Base-by-base conservation (phyloP, 2,888 invertebrate species). In the Lasioglossum lativentre region DNA sequence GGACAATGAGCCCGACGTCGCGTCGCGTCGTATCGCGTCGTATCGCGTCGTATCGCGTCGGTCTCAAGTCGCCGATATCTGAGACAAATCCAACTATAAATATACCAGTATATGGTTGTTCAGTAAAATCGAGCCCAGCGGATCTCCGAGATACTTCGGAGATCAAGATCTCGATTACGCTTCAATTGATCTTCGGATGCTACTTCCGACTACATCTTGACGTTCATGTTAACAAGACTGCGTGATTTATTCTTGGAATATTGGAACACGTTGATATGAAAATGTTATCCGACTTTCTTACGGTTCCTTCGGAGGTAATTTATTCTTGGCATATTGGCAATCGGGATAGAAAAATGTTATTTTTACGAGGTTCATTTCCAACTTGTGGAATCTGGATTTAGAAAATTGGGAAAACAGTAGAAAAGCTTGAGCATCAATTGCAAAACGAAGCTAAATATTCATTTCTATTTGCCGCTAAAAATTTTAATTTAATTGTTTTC, bases 71-170 rank as follows among this genome's bases (percentile, higher is more conserved):
- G 77, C 71, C 85, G 85, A 85, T 85, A 84, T 66, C 85, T 42
- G 42, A 77, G 59, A 70, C 42, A 74, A 84, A 85, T 85, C 85
- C 85, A 68, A 83, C 73, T 77, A 84, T 85, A 85, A 85, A 85
- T 84, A 85, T 27, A 40, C 42, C 74, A 84, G 42, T 38, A 42
- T 85, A 85, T 45, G 77, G 66, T 38, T 59, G 34, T 47, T 71
- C 83, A 16, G 52, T 45, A 40, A 52, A 85, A 76, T 75, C 83
- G 83, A 75, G 30, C 38, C 34, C 52, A 34, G 34, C 27, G 42
- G 74, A n/a, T 76, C 42, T 47, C 27, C 30, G 8, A 4, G 38
- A 72, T 63, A 73, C 85, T 71, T 80, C 45, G 2, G 77, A 74
- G 85, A 75, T 72, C 79, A 23, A 72, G n/a, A 52, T 40, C 38